Base-by-base conservation (phyloP, 2,888 invertebrate genomes). In the Chrysodeixis includens region DNA sequence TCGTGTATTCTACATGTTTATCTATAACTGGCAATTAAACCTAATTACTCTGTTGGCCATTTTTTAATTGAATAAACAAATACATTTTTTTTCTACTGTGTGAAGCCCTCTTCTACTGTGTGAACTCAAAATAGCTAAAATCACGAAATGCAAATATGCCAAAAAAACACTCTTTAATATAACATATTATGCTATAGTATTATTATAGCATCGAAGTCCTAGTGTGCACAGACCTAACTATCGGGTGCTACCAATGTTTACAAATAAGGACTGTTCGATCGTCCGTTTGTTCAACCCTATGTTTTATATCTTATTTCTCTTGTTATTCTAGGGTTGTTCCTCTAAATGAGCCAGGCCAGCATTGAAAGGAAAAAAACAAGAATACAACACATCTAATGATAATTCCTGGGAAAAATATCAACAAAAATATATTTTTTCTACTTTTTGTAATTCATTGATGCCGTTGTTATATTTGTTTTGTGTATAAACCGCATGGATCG, bases 201-300 rank as follows among this genome's bases (percentile, higher is more conserved):
- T n/a, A n/a, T 46, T 46, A 56, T 46, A 46, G 22, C 44, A 26
- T n/a, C 8, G 20, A 49, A 30, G 26, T 62, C 35, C 64, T 54
- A 63, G 69, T 83, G 75, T 46, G 0, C n/a, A 53, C 66, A 20
- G 44, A 16, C 53, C 78, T 61, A 72, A 60, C 51, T 69, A 73
- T 74, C 69, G 70, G 68, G 80, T 82, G 83, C 80, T 81, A 82
- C 84, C 89, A 87, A 89, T 93, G 90, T 93, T 93, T 92, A 92
- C 93, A 90, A 93, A 92, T 92, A 92, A 88, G 92, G 92, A 72
- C 74, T 69, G 84, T 80, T 80, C 71, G 82, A 76, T 78, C 83
- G 75, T 67, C 80, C 81, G 92, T 86, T 83, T 85, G 77, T 84
- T 91, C 90, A 89, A 91, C 85, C 65, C 78, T 62, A 10, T 67